A percentile compares a stretch with the other conserved stretches of the same genome.
These are phyloP conservation scores for Rutilus rutilus DNA, from an alignment of 2,113 vertebrate genomes.

Conservation along the genomic window DNA sequence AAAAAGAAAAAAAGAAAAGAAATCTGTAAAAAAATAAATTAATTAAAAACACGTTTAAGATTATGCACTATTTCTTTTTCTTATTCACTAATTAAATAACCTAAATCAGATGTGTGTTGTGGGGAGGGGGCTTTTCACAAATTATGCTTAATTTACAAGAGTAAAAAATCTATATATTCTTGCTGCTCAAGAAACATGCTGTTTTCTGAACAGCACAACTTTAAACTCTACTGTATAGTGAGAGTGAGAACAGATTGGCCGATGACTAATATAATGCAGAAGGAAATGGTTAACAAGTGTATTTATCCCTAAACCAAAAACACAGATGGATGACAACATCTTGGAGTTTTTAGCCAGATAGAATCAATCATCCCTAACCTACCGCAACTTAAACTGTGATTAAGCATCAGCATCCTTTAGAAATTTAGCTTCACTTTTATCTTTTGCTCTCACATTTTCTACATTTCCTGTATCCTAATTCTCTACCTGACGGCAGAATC, in stretches of 20 bases:
- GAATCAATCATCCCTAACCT: not conserved
- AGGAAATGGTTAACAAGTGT: not conserved
- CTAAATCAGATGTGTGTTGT: too few species aligned
- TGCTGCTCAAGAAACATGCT: too few species aligned
- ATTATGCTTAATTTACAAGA: not conserved
- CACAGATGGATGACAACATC: slow-evolving; percentile 38
- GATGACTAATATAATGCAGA: not conserved
- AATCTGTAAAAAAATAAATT: too few species aligned
- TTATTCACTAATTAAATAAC: too few species aligned
- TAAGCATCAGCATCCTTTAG: slow-evolving; percentile 17
- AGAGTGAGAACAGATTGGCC: not conserved
- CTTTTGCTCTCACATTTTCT: not conserved
- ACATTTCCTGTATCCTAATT: not conserved
- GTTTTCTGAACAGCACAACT: not conserved
- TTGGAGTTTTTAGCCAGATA: slow-evolving; percentile 33
- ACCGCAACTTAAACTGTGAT: not conserved
- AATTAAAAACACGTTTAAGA: too few species aligned
- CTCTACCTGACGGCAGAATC: not conserved
- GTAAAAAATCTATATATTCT: too few species aligned
- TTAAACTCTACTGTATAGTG: not conserved
- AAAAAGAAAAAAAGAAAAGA: too few species aligned
- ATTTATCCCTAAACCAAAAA: slow-evolving; percentile 1
- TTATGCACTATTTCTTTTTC: too few species aligned
- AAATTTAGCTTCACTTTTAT: slow-evolving; percentile 2
- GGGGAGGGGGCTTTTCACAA: too few species aligned